Evolutionary conservation across 2,797 vertebrate species (phyloP).

Genomic region (Etheostoma perlongum): DNA sequence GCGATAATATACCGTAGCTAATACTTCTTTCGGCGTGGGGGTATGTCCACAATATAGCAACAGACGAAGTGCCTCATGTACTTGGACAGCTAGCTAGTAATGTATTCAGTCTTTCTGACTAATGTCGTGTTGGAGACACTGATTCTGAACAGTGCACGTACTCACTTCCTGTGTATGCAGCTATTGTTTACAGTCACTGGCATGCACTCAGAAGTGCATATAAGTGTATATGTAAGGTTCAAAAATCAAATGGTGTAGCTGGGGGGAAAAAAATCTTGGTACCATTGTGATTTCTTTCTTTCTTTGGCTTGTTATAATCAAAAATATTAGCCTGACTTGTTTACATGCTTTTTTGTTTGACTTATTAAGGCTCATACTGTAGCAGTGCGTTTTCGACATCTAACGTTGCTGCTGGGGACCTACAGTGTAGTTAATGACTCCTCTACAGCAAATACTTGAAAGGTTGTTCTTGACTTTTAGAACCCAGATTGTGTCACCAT

Average conservation of each 20-base stretch:
- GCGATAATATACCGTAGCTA: too few species aligned
- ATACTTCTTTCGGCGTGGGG: too few species aligned
- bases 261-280: background rate
- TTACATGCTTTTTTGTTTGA: background rate
- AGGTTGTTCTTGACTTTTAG: background rate
- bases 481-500: too few species aligned
- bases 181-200: too few species aligned
- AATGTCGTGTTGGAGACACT: background rate
- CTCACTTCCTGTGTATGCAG: conserved; percentile 29
- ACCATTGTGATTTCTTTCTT: too few species aligned
- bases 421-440: background rate
- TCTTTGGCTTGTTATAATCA: too few species aligned
- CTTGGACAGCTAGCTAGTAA: too few species aligned
- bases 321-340: background rate
- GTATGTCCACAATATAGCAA: background rate
- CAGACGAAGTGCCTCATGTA: background rate
- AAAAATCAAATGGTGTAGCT: background rate
- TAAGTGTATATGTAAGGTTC: too few species aligned
- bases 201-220: background rate
- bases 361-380: background rate
- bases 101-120: background rate
- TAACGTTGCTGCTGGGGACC: background rate
- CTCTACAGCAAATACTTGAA: background rate
- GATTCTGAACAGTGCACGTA: background rate
- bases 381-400: background rate